Evolutionary conservation across 2,797 vertebrate species (phyloP), one percentile per base, ranked within the genome.

Genomic region (Tokudaia tokunoshimensis): DNA sequence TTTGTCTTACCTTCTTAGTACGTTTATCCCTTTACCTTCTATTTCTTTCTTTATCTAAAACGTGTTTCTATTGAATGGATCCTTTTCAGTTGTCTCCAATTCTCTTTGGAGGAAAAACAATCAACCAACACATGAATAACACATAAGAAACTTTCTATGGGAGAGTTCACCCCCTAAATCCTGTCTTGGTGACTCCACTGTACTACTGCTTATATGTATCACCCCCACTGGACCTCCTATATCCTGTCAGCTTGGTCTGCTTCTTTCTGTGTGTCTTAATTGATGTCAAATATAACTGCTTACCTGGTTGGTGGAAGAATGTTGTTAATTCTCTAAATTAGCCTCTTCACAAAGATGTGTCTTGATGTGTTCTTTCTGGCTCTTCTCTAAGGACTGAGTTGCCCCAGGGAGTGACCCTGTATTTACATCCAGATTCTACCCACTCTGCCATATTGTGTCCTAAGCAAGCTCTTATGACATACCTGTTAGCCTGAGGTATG

Each of bases 1-100:
- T 94, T 94, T 92, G 76, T 24, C 19, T 61, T 88, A 80, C 7
- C 74, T 75, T 44, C 79, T 86, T 94, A 92, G 78, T 74, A 82
- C 12, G 19, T 89, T 95, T 92, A 89, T 41, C n/a, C 2, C 8
- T 96, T 79, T 81, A 55, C 20, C 19, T 26, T 75, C 19, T 89
- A 67, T 41, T 31, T 95, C 63, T 87, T 52, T 63, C 37, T 89
- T 67, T 70, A 67, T 90, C 70, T 91, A 74, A 82, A 80, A 79
- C 6, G 37, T 83, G 22, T 78, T 55, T 80, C 44, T 63, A 55
- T 70, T 79, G 61, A 67, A 78, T 78, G 59, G 63, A 44, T 95
- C 57, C 14, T 89, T 78, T 15, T 65, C 88, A 78, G 7, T 63
- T 79, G 10, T 82, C 61, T 86, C n/a, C 11, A 70, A 31, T 80